phyloP scores from a whole-genome alignment of 2,888 invertebrate species.

The Cerastis rubricosa region DNA sequence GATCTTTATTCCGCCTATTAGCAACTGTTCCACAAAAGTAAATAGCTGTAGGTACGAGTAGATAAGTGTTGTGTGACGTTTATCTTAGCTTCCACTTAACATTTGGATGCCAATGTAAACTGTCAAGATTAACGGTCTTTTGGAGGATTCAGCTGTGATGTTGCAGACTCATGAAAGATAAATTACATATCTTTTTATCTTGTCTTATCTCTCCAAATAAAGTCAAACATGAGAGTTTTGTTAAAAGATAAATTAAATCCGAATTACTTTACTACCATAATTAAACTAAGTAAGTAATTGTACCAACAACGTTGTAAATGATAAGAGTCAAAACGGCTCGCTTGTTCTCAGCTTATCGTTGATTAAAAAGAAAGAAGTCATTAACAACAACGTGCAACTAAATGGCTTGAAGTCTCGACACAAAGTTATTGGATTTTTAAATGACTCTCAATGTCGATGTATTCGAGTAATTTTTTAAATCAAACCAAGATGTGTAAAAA shows the following conservation, averaged over 20 bases:
- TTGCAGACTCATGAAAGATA: conserved; percentile 6
- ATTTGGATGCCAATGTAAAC: conserved; percentile 19
- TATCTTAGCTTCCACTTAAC: conserved; percentile 28
- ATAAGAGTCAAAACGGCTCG: neutral
- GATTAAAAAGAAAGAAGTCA: conserved; percentile 21
- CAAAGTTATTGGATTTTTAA: conserved; percentile 12
- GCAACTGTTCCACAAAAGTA: neutral
- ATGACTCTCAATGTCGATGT: neutral
- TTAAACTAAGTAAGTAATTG: conserved; percentile 15
- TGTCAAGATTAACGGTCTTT: conserved; percentile 33
- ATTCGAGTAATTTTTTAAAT: conserved; percentile 8
- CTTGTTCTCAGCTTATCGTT: conserved; percentile 22
- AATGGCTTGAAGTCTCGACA: neutral
- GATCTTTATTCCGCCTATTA: conserved; percentile 1
- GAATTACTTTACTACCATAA: conserved; percentile 22
- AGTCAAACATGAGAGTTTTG: conserved; percentile 18
- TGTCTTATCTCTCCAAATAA: conserved; percentile 37
- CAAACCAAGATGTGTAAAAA: conserved; percentile 16
- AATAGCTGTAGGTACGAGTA: conserved; percentile 11
- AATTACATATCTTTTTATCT: conserved; percentile 7
- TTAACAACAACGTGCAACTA: neutral
- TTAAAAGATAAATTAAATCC: conserved; percentile 9
- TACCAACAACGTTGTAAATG: conserved; percentile 3
- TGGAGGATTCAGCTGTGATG: conserved; percentile 3
- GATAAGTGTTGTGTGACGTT: conserved; percentile 11